A percentile compares a stretch with the other conserved stretches of the same genome.
These are phyloP conservation scores for Disparrhopalites patrizii DNA, from an alignment of 2,888 invertebrate genomes.

Conservation along the genomic window DNA sequence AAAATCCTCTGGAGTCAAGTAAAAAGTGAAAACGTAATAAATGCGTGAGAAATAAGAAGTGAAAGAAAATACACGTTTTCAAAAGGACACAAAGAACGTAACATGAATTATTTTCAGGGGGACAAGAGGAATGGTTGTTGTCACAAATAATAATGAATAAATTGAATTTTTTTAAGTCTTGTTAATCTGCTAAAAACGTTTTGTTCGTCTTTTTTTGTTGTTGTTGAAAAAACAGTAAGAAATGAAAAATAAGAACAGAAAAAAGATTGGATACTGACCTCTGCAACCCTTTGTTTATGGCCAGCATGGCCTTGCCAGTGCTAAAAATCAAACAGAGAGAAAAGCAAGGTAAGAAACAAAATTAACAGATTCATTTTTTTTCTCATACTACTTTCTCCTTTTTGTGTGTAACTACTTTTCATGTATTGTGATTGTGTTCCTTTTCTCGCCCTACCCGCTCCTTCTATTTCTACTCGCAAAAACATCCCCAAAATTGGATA, in stretches of 20 bases:
- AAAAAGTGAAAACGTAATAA: too few species aligned
- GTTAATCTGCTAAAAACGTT: too few species aligned
- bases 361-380: conserved; percentile 13
- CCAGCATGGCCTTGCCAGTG: conserved; percentile 77
- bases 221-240: too few species aligned
- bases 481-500: too few species aligned
- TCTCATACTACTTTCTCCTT: neutral
- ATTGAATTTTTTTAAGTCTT: conserved; percentile 1
- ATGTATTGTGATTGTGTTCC: too few species aligned
- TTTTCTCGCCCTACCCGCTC: too few species aligned
- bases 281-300: conserved; percentile 81
- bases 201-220: neutral
- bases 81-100: too few species aligned
- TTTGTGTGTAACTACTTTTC: neutral
- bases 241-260: conserved; percentile 48
- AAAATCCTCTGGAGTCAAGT: too few species aligned
- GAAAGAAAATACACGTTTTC: neutral
- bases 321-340: conserved; percentile 62
- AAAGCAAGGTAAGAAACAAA: conserved; percentile 51
- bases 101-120: too few species aligned
- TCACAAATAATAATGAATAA: neutral
- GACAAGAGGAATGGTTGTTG: too few species aligned
- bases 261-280: conserved; percentile 60
- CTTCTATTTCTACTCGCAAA: too few species aligned
- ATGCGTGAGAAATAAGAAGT: too few species aligned